These are phyloP conservation scores for Karalla daura DNA, from an alignment of 2,797 vertebrate species.

Conservation along the genomic window DNA sequence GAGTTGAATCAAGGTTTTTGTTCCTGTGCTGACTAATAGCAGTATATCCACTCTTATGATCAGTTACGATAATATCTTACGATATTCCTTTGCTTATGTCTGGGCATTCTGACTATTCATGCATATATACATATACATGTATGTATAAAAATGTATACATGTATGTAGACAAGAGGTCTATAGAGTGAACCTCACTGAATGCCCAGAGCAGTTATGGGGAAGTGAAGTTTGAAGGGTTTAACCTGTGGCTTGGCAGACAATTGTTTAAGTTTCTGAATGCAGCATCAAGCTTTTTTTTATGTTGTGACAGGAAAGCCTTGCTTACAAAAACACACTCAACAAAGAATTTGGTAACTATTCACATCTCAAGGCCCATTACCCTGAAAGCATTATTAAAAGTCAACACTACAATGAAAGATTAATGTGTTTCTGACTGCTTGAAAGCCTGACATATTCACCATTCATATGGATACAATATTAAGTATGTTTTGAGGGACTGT, in stretches of 20 bases:
- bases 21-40: no score
- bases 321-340: conserved; percentile 26
- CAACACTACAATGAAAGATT: conserved; percentile 51
- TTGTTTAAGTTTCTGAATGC: conserved; percentile 23
- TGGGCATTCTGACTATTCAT: no score
- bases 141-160: no score
- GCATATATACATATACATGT: no score
- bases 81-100: no score
- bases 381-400: conserved; percentile 54
- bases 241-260: conserved; percentile 15
- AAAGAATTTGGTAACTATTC: conserved; percentile 40
- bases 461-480: conserved; percentile 48
- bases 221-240: conserved; percentile 15
- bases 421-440: conserved; percentile 48
- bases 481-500: conserved; percentile 20
- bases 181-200: conserved; percentile 25
- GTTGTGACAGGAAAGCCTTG: conserved; percentile 30
- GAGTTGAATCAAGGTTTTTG: no score
- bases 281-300: conserved; percentile 17
- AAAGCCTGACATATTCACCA: conserved; percentile 37
- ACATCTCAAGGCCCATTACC: conserved; percentile 46
- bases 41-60: no score
- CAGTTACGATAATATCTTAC: no score
- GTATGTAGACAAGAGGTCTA: conserved; percentile 43
- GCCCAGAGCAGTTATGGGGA: conserved; percentile 6